phyloP scores from a whole-genome alignment of 2,113 vertebrate genomes.

The Elaphurus davidianus region DNA sequence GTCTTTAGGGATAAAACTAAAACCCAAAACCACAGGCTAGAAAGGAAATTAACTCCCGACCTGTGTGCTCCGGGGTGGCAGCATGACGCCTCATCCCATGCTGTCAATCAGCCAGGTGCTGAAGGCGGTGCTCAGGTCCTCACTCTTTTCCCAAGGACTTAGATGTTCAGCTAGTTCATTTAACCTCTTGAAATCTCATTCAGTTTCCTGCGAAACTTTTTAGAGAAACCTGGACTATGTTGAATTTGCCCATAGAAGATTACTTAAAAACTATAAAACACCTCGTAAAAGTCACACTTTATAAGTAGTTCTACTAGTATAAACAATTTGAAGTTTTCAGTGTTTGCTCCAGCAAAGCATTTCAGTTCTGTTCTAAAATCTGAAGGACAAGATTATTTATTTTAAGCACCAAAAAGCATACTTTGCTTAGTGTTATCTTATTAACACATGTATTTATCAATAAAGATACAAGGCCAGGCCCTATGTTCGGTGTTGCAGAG shows the following conservation, averaged over 20 bases:
- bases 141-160: background rate
- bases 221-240: background rate
- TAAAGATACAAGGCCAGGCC: background rate
- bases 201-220: background rate
- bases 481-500: background rate
- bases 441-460: background rate
- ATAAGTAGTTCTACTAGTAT: background rate
- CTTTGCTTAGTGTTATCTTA: background rate
- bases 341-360: background rate
- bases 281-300: background rate
- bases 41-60: background rate
- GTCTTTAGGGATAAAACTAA: background rate
- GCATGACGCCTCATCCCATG: fast-evolving
- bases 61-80: background rate
- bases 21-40: background rate
- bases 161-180: background rate
- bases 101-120: background rate
- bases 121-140: background rate
- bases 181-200: background rate
- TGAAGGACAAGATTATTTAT: background rate
- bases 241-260: background rate
- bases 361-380: background rate
- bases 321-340: background rate
- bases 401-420: background rate
- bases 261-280: background rate